Base-by-base conservation (phyloP, 2,888 invertebrate genomes). In the Notodonta dromedarius region DNA sequence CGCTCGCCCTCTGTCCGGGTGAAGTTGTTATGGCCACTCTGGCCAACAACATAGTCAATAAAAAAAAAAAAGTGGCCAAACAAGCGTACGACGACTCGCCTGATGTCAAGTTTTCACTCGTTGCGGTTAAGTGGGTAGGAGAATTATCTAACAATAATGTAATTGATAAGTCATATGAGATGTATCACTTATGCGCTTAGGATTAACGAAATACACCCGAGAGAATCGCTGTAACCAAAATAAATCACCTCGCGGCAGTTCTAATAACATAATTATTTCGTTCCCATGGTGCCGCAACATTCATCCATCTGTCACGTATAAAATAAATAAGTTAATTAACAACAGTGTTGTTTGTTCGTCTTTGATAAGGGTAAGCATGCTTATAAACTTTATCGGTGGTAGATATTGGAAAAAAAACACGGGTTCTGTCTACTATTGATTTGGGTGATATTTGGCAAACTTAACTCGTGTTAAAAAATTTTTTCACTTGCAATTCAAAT, bases 261-360 rank as follows among this genome's bases (percentile, higher is more conserved):
- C 52, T 73, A 73, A 74, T 74, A 66, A 66, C 71, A 64, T 46
- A 42, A 64, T 60, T 61, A 63, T 65, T 60, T 60, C 65, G 63
- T 66, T 67, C 69, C 60, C 67, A 67, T 71, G 65, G 46, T 65
- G 63, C 71, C 54, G 65, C 69, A 40, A 50, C 65, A 74, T 74
- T 76, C 71, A 74, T 74, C 57, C 16, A 57, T 57, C 56, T 60
- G 66, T 66, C 67, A 62, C 60, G 61, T 67, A 32, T 73, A 61
- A 16, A 64, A 74, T 74, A 71, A 67, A 73, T 76, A 71, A 66
- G 61, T 59, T 71, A 66, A 71, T 71, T 39, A 69, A 66, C 62
- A 58, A 66, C 62, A 52, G 55, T 65, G 53, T 66, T 73, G 61
- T 67, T 67, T 66, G 52, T 32, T 63, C 50, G 42, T 32, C 52